A percentile compares a stretch with the other conserved stretches of the same genome.
These are phyloP conservation scores for Drosophila ustulata DNA, from an alignment of 2,888 invertebrate species.

Conservation along the genomic window DNA sequence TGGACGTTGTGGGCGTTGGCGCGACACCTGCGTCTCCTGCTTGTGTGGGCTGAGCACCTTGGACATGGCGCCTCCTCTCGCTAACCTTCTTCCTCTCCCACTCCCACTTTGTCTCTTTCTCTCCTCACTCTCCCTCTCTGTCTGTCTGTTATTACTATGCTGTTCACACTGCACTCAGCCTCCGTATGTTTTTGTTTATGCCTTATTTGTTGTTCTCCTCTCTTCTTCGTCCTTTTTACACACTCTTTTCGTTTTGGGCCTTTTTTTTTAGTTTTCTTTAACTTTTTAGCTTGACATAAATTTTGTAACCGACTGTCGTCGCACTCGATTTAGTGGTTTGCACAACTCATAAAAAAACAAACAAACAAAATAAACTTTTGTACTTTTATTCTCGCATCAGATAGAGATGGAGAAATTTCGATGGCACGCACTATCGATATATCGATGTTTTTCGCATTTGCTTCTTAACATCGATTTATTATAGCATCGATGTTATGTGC, in stretches of 20 bases:
- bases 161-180: not conserved
- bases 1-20: conserved; percentile 27
- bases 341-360: conserved; percentile 28
- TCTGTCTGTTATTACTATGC: not conserved
- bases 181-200: conserved; percentile 33
- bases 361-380: conserved; percentile 21
- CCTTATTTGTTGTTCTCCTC: conserved; percentile 14
- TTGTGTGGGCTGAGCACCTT: conserved; percentile 73
- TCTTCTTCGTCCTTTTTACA: conserved; percentile 13
- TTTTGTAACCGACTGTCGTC: conserved; percentile 23
- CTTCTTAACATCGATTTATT: not conserved
- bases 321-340: conserved; percentile 25
- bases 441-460: not conserved
- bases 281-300: conserved; percentile 15
- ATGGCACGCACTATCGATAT: not conserved
- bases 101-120: no score
- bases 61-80: conserved; percentile 62
- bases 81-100: conserved; percentile 6
- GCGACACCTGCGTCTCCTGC: conserved; percentile 38
- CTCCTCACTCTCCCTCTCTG: not conserved
- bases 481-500: not conserved
- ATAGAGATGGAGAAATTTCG: not conserved
- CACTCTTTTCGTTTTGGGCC: not conserved
- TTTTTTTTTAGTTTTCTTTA: conserved; percentile 5
- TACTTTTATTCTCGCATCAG: conserved; percentile 33